Conservation (phyloP, 1,140 invertebrate species). For the Drosophila nannoptera region DNA sequence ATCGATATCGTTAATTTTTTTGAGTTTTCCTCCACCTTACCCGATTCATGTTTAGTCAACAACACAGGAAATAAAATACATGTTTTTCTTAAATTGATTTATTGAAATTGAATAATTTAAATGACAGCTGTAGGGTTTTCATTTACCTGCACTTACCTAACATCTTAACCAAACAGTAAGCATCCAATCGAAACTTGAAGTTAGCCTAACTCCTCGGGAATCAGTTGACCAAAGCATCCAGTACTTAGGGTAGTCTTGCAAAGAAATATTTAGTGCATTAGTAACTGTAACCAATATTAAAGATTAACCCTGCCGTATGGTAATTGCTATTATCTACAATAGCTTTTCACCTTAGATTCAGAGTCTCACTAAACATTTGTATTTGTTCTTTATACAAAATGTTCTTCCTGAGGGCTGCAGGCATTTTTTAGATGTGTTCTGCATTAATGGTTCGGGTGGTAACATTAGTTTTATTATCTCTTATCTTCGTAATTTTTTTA, state of each 20-base stretch:
- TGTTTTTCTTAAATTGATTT: background rate
- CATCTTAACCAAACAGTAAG: conserved; percentile 14
- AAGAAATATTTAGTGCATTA: conserved; percentile 74
- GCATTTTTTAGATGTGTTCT: conserved; percentile 19
- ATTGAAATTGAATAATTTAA: conserved; percentile 9
- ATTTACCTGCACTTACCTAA: conserved; percentile 40
- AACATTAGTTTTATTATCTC: conserved; percentile 63
- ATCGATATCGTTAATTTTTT: background rate
- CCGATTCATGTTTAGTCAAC: conserved; percentile 54
- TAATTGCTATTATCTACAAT: conserved; percentile 35
- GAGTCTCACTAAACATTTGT: conserved; percentile 12
- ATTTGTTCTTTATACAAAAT: conserved; percentile 9
- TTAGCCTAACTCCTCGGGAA: conserved; percentile 34
- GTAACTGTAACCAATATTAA: conserved; percentile 41
- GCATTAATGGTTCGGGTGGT: conserved; percentile 57
- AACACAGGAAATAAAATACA: conserved; percentile 1
- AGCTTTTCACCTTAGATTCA: no score
- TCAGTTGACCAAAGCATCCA: conserved; percentile 38
- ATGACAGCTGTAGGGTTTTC: conserved; percentile 3
- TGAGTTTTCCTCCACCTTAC: conserved; percentile 66
- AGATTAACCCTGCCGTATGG: conserved; percentile 30
- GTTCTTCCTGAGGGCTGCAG: conserved; percentile 22
- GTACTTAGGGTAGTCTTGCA: conserved; percentile 67
- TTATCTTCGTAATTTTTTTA: conserved; percentile 26
- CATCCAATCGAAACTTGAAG: conserved; percentile 24